phyloP scores from a whole-genome alignment of 64 coral and sea anemone species.

The Anthopleura sola region DNA sequence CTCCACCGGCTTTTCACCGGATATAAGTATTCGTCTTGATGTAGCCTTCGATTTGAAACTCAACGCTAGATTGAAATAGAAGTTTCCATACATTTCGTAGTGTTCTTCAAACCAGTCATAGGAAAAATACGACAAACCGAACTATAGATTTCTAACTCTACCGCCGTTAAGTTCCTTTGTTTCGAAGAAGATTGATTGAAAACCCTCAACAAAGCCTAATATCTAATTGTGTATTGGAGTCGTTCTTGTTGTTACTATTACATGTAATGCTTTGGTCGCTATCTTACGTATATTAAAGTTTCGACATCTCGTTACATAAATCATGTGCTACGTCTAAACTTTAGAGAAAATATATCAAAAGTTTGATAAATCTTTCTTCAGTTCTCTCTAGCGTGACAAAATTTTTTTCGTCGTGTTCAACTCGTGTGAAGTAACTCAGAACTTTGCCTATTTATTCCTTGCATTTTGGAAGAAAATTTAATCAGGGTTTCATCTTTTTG shows the following conservation, averaged over 20 bases:
- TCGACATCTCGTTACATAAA: not conserved
- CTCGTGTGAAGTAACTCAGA: not conserved
- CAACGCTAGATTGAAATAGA: not conserved
- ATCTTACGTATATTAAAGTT: not conserved
- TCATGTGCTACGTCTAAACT: not conserved
- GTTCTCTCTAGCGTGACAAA: not conserved
- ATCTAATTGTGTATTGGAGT: not conserved
- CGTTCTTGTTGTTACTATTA: not conserved
- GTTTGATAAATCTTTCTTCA: not conserved
- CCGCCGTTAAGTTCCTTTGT: not conserved
- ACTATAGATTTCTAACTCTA: not conserved
- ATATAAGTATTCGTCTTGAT: not conserved
- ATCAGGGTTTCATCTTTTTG: too few relatives aligned
- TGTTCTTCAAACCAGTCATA: not conserved
- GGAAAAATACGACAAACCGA: not conserved
- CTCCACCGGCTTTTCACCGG: not conserved
- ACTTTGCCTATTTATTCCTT: not conserved
- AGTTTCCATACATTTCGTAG: not conserved
- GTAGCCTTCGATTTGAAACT: not conserved
- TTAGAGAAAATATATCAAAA: not conserved
- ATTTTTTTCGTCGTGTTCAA: not conserved
- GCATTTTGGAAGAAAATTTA: not conserved
- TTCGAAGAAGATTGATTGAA: not conserved
- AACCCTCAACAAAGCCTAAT: not conserved
- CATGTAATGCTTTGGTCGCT: not conserved